Percentiles rank a stretch among this genome's conserved stretches.
These are phyloP conservation scores for Marronus borbonicus DNA, from an alignment of 2,888 invertebrate genomes.

Conservation along the genomic window DNA sequence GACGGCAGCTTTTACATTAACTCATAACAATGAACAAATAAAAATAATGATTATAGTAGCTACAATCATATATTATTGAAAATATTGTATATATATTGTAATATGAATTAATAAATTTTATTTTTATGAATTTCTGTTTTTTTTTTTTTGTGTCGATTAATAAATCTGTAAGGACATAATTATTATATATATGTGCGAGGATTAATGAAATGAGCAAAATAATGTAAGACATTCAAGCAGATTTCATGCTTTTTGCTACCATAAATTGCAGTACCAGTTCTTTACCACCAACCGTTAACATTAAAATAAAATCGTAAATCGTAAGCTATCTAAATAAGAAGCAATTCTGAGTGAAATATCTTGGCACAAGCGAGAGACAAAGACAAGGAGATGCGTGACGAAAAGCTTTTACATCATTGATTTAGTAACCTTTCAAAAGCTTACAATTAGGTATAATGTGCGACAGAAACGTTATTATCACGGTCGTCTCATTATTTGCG, in stretches of 20 bases:
- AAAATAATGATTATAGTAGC: no score
- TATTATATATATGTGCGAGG: no score
- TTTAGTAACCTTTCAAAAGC: constrained; percentile 10
- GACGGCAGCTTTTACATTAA: no score
- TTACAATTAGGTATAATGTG: constrained; percentile 17
- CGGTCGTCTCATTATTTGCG: neutral
- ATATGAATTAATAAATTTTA: no score
- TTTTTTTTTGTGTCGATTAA: no score
- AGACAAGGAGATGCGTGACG: constrained; percentile 18
- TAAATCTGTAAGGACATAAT: no score
- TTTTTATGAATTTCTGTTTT: no score
- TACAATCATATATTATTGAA: no score
- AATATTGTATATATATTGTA: no score
- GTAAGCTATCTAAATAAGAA: constrained; percentile 17
- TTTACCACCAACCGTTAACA: constrained; percentile 3
- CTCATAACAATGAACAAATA: no score
- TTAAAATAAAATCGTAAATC: constrained; percentile 38
- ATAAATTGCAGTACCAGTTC: neutral
- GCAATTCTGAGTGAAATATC: neutral
- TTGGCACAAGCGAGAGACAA: constrained; percentile 2
- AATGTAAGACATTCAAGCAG: neutral
- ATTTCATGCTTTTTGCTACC: neutral
- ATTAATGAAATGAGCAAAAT: no score
- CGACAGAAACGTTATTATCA: constrained; percentile 22
- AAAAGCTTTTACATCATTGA: constrained; percentile 24